A percentile compares a stretch with the other conserved stretches of the same genome.
These are phyloP conservation scores for Teleiodes luculella DNA, from an alignment of 2,888 invertebrate genomes.

Conservation along the genomic window DNA sequence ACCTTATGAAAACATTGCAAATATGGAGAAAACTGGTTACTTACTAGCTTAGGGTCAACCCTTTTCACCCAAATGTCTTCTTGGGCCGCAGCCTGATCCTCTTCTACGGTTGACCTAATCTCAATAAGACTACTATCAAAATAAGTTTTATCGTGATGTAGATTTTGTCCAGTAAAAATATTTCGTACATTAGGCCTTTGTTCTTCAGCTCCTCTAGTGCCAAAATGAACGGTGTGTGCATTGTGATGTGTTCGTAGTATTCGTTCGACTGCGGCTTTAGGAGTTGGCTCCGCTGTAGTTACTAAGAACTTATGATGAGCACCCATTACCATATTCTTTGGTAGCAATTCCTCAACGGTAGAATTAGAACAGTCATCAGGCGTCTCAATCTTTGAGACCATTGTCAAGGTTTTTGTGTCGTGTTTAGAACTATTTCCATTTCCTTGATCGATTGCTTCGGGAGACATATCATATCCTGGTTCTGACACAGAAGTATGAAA, in stretches of 20 bases:
- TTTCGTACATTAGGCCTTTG: constrained; percentile 80
- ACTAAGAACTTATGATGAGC: constrained; percentile 66
- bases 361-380: constrained; percentile 19
- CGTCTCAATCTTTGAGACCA: constrained; percentile 10
- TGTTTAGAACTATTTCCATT: constrained; percentile 23
- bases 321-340: constrained; percentile 62
- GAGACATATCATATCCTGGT: constrained; percentile 31
- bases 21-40: constrained; percentile 30
- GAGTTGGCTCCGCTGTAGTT: constrained; percentile 51
- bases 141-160: constrained; percentile 87
- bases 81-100: constrained; percentile 73
- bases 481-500: constrained; percentile 34
- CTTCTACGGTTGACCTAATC: constrained; percentile 86
- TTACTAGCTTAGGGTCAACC: constrained; percentile 78
- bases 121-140: constrained; percentile 90
- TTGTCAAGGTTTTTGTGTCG: constrained; percentile 30
- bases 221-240: constrained; percentile 84
- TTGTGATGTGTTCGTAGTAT: constrained; percentile 72
- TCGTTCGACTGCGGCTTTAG: constrained; percentile 62
- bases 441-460: constrained; percentile 20
- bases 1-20: not conserved
- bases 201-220: constrained; percentile 78
- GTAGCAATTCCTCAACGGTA: constrained; percentile 50
- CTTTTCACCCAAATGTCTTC: constrained; percentile 87
- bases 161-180: constrained; percentile 77